Evolutionary conservation across 2,888 invertebrate genomes (phyloP), one percentile per base, ranked within the genome.

Genomic region (Temnothorax rugatulus): DNA sequence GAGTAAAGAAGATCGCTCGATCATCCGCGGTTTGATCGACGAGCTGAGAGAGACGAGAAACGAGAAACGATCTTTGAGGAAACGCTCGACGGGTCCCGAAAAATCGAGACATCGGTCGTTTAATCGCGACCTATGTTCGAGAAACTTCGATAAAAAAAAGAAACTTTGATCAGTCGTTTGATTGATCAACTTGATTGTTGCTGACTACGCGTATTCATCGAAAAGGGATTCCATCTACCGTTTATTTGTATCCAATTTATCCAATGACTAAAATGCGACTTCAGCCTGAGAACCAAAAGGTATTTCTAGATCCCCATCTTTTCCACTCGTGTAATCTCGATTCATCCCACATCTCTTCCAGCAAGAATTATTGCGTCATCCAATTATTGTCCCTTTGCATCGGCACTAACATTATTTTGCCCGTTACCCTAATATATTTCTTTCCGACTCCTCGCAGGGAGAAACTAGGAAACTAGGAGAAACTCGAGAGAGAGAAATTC

Each of bases 41-140:
- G 82, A 81, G 82, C 34, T 68, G 68, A 81, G 69, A 83, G 83
- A 69, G 82, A 83, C 34, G 82, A 81, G 68, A 52, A 81, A 81
- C 41, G 44, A 81, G 61, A 61, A 69, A 83, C 66, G 79, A 66
- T 69, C 29, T 44, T 44, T 44, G 41, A 54, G 52, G 44, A 50
- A 21, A 66, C 57, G 38, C 66, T 47, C 68, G 68, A 50, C 38
- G 34, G 18, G 29, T 3, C 41, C 25, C 47, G n/a, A 18, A 29
- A 38, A 71, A 79, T 73, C 57, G 29, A 15, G n/a, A 44, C 54
- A 15, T 57, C 29, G 34, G 34, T 34, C 47, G 47, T 13, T 59
- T 79, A 77, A 54, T 47, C 25, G 47, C 47, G 34, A 29, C 34
- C 21, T 41, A 34, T 57, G 44, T 57, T 44, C 44, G 57, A 44